These are phyloP conservation scores for Planiliza haematocheilus DNA, from an alignment of 2,113 vertebrate species.

Conservation along the genomic window DNA sequence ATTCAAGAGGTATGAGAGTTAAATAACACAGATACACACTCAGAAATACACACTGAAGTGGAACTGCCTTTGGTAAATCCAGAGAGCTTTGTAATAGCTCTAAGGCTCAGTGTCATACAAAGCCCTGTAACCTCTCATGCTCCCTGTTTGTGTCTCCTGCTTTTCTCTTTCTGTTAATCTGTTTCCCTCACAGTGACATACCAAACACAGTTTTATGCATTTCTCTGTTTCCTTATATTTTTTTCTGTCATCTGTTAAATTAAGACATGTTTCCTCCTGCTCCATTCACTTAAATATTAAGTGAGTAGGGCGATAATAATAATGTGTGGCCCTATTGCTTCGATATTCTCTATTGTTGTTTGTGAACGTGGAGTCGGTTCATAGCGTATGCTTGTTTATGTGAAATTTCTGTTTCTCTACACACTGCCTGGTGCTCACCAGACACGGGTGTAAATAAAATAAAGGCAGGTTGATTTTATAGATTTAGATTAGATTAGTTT, in stretches of 20 bases:
- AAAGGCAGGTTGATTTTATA: no score
- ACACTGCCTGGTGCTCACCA: no score
- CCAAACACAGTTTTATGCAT: neutral
- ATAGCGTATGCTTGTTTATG: no score
- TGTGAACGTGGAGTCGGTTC: no score
- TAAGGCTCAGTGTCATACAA: slow-evolving; percentile 70
- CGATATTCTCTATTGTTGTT: no score
- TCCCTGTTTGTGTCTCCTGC: neutral
- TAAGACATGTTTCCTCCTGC: neutral
- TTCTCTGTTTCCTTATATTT: slow-evolving; percentile 2
- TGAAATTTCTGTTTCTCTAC: no score
- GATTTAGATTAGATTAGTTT: no score
- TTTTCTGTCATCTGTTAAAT: slow-evolving; percentile 3
- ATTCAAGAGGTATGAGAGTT: slow-evolving; percentile 36
- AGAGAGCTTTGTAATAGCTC: slow-evolving; percentile 69
- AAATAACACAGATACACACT: slow-evolving; percentile 18
- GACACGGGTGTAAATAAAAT: no score
- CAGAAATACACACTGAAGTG: slow-evolving; percentile 45
- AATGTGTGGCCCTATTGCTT: no score
- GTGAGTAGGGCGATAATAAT: no score
- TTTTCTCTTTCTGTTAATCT: slow-evolving; percentile 37
- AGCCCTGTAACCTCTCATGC: slow-evolving; percentile 48
- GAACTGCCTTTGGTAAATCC: slow-evolving; percentile 68
- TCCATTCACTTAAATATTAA: neutral
- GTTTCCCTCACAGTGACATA: slow-evolving; percentile 20